Evolutionary conservation across 2,888 invertebrate species (phyloP).

Genomic region (Emmelina monodactyla): DNA sequence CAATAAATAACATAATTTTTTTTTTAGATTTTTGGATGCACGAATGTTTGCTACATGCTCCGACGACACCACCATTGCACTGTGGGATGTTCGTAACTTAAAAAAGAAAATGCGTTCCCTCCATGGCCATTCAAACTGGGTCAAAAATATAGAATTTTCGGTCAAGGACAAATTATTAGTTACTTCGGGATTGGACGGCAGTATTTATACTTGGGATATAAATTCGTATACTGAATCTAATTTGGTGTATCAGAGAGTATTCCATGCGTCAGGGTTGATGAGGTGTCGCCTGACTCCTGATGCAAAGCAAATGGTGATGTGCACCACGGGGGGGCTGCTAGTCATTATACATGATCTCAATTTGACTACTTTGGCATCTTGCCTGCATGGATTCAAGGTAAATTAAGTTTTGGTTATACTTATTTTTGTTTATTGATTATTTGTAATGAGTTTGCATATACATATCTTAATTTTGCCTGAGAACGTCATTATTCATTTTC

Average conservation of each 20-base stretch:
- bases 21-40: slow-evolving; percentile 81
- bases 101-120: slow-evolving; percentile 79
- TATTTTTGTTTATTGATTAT: neutral
- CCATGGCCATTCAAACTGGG: slow-evolving; percentile 93
- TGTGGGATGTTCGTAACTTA: slow-evolving; percentile 92
- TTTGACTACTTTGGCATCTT: slow-evolving; percentile 77
- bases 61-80: slow-evolving; percentile 89
- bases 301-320: slow-evolving; percentile 86
- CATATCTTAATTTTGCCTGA: neutral
- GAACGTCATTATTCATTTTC: neutral
- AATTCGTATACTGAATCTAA: slow-evolving; percentile 84
- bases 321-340: slow-evolving; percentile 89
- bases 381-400: slow-evolving; percentile 86
- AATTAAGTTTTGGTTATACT: slow-evolving; percentile 1
- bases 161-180: slow-evolving; percentile 83
- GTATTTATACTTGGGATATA: slow-evolving; percentile 94
- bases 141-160: slow-evolving; percentile 94
- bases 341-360: slow-evolving; percentile 90
- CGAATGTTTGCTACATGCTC: slow-evolving; percentile 92
- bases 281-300: slow-evolving; percentile 88
- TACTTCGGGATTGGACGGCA: slow-evolving; percentile 92
- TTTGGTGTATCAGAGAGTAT: slow-evolving; percentile 80
- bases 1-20: neutral
- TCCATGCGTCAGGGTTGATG: slow-evolving; percentile 87
- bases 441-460: too few species aligned